phyloP scores from a whole-genome alignment of 2,113 vertebrate species.

The Pelusios castaneus region DNA sequence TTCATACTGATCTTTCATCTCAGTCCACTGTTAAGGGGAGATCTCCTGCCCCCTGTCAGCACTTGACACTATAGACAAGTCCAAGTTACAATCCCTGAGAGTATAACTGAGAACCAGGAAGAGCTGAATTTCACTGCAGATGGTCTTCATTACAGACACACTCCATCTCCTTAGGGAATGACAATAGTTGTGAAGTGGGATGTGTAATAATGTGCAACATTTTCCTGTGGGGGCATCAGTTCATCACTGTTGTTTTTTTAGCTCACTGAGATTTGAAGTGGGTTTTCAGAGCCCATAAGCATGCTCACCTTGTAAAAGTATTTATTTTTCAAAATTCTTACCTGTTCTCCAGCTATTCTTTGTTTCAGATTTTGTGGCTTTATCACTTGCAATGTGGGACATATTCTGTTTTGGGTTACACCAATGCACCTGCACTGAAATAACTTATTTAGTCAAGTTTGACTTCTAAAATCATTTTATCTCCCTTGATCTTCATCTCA shows the following conservation, averaged over 20 bases:
- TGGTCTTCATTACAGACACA: constrained; percentile 10
- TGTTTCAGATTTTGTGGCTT: not conserved
- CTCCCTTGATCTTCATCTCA: constrained; percentile 17
- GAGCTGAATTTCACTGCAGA: constrained; percentile 5
- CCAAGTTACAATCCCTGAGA: not conserved
- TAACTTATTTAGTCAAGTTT: constrained; percentile 12
- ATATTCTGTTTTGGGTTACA: not conserved
- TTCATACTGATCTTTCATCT: constrained; percentile 26
- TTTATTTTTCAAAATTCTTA: constrained; percentile 10
- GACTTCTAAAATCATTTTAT: constrained; percentile 25
- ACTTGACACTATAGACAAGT: constrained; percentile 2
- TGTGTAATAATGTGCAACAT: not conserved
- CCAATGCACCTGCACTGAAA: constrained; percentile 22
- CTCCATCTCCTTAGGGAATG: not conserved
- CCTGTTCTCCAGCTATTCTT: not conserved
- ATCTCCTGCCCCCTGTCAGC: not conserved
- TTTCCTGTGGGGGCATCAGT: constrained; percentile 42
- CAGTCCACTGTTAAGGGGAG: not conserved
- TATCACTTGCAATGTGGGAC: not conserved
- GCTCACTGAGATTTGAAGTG: constrained; percentile 33
- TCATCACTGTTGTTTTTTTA: constrained; percentile 36
- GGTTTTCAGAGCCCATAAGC: constrained; percentile 55
- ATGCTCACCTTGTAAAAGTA: constrained; percentile 4
- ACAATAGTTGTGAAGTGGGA: not conserved
- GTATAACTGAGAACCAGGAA: not conserved